Percentiles rank a stretch among this genome's conserved stretches.
Evolutionary conservation across 2,113 vertebrate species (phyloP).

Genomic region (Lophius piscatorius): DNA sequence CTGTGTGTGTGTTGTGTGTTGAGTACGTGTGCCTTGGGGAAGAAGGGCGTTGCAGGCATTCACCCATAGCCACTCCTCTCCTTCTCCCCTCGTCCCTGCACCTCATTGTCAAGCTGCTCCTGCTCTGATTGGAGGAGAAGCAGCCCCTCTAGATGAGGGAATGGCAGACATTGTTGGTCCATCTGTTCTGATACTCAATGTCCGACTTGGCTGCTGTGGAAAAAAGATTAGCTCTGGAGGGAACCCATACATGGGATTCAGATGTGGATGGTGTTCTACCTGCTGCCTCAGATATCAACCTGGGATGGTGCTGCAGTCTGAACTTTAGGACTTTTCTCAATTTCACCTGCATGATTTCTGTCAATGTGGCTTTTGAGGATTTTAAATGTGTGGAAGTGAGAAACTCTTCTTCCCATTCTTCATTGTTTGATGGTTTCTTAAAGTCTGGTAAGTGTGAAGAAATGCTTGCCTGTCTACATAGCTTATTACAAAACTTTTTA

Average conservation of each 20-base stretch:
- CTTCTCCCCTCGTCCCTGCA: constrained; percentile 75
- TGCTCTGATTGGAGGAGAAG: constrained; percentile 84
- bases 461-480: no score
- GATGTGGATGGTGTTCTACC: constrained; percentile 25
- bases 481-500: no score
- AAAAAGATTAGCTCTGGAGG: constrained; percentile 72
- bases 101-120: constrained; percentile 85
- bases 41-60: constrained; percentile 87
- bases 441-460: constrained; percentile 77
- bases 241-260: constrained; percentile 60
- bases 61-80: constrained; percentile 38
- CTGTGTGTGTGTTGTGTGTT: constrained; percentile 36
- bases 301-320: constrained; percentile 18
- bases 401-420: not conserved
- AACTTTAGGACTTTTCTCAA: constrained; percentile 5
- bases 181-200: constrained; percentile 97
- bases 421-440: constrained; percentile 31
- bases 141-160: constrained; percentile 84
- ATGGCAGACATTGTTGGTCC: constrained; percentile 91
- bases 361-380: constrained; percentile 19
- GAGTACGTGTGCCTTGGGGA: constrained; percentile 88
- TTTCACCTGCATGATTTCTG: constrained; percentile 1
- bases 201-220: constrained; percentile 71
- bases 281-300: not conserved
- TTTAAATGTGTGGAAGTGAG: constrained; percentile 46